Conservation (phyloP, 2,113 vertebrate genomes). For the Chaetodon auriga region DNA sequence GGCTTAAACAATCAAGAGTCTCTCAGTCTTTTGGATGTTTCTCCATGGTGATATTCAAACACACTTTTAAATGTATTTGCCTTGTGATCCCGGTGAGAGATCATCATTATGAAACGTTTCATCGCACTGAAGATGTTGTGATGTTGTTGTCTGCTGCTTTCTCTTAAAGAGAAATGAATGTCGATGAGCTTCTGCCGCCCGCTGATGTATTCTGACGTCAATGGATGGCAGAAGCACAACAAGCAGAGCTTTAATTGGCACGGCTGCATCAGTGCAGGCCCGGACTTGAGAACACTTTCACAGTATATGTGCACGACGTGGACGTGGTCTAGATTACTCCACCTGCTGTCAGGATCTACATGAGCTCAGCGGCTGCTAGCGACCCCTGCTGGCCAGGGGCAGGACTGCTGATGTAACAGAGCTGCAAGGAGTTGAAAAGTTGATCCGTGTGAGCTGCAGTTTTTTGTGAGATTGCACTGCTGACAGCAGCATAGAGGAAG, state of each 20-base stretch:
- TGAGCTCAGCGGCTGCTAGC: not conserved
- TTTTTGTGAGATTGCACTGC: not conserved
- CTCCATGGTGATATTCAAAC: not conserved
- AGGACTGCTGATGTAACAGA: constrained; percentile 5
- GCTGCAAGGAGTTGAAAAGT: constrained; percentile 12
- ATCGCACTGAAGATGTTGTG: not conserved
- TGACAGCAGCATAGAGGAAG: not conserved
- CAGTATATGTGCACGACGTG: not conserved
- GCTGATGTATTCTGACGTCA: constrained; percentile 1
- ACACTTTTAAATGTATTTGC: not conserved
- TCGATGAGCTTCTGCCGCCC: too few relatives aligned
- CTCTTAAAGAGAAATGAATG: not conserved
- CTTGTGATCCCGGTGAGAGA: not conserved
- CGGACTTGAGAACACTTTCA: not conserved
- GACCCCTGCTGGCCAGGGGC: not conserved
- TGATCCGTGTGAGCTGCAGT: not conserved
- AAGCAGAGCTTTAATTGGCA: not conserved
- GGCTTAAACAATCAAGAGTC: not conserved
- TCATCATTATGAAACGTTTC: not conserved
- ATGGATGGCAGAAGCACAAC: not conserved
- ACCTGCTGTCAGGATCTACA: constrained; percentile 8
- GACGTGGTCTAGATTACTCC: not conserved
- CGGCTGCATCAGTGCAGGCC: not conserved
- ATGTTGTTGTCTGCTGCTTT: not conserved
- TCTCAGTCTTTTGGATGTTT: not conserved